Base-by-base conservation (phyloP, 2,113 vertebrate genomes). In the Labeo catla region DNA sequence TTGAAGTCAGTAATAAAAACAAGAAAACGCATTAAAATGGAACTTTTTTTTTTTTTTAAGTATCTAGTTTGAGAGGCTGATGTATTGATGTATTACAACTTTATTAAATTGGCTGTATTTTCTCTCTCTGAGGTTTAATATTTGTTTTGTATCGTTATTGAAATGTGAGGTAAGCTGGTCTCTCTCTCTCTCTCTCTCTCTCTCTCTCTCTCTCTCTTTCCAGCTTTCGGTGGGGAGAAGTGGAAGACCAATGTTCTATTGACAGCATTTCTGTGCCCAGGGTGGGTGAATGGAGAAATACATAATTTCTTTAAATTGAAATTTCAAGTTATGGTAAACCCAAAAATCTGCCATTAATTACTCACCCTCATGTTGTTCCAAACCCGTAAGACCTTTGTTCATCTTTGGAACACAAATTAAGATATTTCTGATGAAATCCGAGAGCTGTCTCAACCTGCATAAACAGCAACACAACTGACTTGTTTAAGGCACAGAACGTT, bases 231-330 rank as follows among this genome's bases (percentile, higher is more conserved):
- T 84, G 94, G 94, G 45, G 94, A 95, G 90, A 95, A 95, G 79
- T 95, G 94, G 94, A 95, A 95, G 90, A 95, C 93, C 88, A 95
- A 94, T 4, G 94, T 95, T n/a, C 90, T 95, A 66, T 90, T 95
- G 78, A 95, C 94, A 0, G 91, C 94, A 34, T 94, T 95, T 87
- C 90, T 95, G 21, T 95, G 94, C 81, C 94, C 94, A 0, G 93
- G 94, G 94, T 95, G 79, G 91, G 92, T 84, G 57, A 83, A 70
- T 52, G 3, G n/a, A 63, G 16, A 80, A 45, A 61, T 59, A 3
- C 0, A 9, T 61, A 0, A 61, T 43, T 79, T 7, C 4, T 6
- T 76, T 77, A 0, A 77, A 76, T 76, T 49, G 6, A 47, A 49
- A 23, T 74, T 47, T 39, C 3, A 39, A 39, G 39, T 3, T 3